Conservation (phyloP, 2,888 invertebrate genomes). For the Clepsis dumicolana region DNA sequence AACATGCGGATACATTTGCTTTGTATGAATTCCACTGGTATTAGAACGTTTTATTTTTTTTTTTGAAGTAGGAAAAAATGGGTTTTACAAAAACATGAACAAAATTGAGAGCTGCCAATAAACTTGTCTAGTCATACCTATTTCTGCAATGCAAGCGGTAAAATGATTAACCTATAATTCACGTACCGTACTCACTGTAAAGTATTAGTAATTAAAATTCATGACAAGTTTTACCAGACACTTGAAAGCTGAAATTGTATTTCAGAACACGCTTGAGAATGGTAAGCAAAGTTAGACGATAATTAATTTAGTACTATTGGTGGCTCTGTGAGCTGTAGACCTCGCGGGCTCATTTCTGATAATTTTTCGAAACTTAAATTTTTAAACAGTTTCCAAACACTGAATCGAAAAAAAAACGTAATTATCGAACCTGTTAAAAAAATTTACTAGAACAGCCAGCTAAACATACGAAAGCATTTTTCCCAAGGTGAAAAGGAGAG, state of each 20-base stretch:
- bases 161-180: neutral
- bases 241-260: neutral
- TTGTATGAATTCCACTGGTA: constrained; percentile 14
- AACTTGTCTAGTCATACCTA: neutral
- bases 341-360: too few species aligned
- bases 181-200: neutral
- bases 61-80: neutral
- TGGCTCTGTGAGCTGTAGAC: too few species aligned
- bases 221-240: neutral
- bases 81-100: too few species aligned
- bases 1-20: constrained; percentile 22
- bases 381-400: too few species aligned
- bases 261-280: constrained; percentile 3
- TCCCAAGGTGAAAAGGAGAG: too few species aligned
- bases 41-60: neutral
- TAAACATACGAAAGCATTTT: too few species aligned
- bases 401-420: too few species aligned
- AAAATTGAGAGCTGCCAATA: neutral
- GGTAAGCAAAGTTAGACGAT: neutral
- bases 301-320: neutral
- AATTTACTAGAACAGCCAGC: too few species aligned
- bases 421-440: too few species aligned
- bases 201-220: constrained; percentile 9
- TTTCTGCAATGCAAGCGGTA: neutral
- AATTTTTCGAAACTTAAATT: too few species aligned